Evolutionary conservation across 2,797 vertebrate genomes (phyloP).

Genomic region (Xenops minutus): DNA sequence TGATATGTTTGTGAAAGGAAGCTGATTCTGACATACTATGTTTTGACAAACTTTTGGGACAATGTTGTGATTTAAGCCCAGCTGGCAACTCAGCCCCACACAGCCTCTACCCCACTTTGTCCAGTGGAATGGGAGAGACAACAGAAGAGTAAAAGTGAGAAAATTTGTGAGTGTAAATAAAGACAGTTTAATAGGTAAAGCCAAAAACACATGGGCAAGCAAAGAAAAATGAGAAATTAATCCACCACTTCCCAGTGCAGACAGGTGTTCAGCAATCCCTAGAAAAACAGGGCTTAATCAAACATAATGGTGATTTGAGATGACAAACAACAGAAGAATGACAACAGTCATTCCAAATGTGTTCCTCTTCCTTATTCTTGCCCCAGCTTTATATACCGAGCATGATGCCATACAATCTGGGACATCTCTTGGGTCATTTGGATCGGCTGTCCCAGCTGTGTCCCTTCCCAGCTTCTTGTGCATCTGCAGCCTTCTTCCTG

Average conservation of each 20-base stretch:
- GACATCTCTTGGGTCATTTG: background rate
- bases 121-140: background rate
- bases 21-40: constrained; percentile 48
- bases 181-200: background rate
- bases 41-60: constrained; percentile 60
- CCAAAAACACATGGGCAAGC: fast-evolving
- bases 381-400: too few relatives aligned
- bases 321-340: background rate
- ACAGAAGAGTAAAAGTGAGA: background rate
- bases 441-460: background rate
- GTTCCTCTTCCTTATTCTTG: background rate
- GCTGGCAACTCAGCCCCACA: background rate
- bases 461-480: background rate
- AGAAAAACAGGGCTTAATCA: background rate
- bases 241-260: background rate
- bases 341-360: background rate
- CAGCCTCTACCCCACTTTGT: background rate
- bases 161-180: background rate
- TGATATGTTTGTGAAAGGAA: constrained; percentile 62
- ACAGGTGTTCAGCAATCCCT: background rate
- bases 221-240: background rate
- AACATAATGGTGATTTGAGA: background rate
- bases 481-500: background rate
- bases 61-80: background rate
- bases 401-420: background rate